A percentile compares a stretch with the other conserved stretches of the same genome.
phyloP scores from a whole-genome alignment of 2,888 invertebrate species.

The Tetragonula carbonaria region DNA sequence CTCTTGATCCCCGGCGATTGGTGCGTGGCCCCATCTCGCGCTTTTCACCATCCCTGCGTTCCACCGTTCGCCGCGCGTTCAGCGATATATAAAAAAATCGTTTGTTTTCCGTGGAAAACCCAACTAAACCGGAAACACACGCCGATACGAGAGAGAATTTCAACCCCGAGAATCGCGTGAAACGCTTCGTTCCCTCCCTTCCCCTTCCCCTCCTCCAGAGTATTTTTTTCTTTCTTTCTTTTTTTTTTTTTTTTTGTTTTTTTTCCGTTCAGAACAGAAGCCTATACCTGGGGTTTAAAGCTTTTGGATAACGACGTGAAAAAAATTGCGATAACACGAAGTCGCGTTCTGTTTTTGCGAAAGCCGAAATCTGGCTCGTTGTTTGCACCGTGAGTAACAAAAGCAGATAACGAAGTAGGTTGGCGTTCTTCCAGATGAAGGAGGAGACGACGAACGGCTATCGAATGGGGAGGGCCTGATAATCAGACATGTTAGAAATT shows the following conservation, averaged over 20 bases:
- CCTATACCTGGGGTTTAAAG: not conserved
- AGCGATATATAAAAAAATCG: constrained; percentile 25
- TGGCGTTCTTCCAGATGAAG: too few species aligned
- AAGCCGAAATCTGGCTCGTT: too few species aligned
- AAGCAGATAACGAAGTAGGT: too few species aligned
- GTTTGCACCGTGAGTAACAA: too few species aligned
- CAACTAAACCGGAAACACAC: constrained; percentile 6
- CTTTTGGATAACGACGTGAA: constrained; percentile 6
- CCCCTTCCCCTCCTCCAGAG: not conserved
- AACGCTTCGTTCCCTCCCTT: not conserved
- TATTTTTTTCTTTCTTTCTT: not conserved
- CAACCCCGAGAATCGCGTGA: not conserved
- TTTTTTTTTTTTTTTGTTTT: not conserved
- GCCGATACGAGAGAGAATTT: constrained; percentile 5
- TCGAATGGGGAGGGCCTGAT: too few species aligned
- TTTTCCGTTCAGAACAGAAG: not conserved
- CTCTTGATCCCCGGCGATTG: constrained; percentile 29
- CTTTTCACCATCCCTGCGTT: not conserved
- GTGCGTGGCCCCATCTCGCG: not conserved
- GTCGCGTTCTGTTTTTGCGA: not conserved
- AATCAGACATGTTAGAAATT: too few species aligned
- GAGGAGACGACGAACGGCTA: too few species aligned
- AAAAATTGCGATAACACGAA: constrained; percentile 20
- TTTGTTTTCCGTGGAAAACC: constrained; percentile 10
- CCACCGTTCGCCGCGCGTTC: not conserved